These are phyloP conservation scores for Malachius bipustulatus DNA, from an alignment of 2,888 invertebrate species.

Conservation along the genomic window DNA sequence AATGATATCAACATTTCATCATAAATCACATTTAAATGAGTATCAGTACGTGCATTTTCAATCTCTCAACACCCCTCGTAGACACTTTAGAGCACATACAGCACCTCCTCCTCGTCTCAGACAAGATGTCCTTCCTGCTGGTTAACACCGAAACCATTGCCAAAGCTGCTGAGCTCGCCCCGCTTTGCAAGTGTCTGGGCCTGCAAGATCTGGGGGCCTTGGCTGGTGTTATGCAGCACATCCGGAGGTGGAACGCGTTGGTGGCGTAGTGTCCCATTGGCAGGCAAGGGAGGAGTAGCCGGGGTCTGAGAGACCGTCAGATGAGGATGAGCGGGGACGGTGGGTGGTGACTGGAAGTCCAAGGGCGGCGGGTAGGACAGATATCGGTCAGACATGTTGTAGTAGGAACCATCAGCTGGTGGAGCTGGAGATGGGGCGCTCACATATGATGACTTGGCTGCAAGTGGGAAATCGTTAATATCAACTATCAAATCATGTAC, in stretches of 20 bases:
- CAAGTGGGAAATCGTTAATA: constrained; percentile 15
- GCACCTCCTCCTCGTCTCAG: constrained; percentile 35
- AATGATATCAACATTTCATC: constrained; percentile 20
- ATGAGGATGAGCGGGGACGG: constrained; percentile 36
- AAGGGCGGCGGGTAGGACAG: constrained; percentile 67
- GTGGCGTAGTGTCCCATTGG: constrained; percentile 35
- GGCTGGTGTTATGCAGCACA: constrained; percentile 37
- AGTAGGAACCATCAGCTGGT: constrained; percentile 66
- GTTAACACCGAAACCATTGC: constrained; percentile 37
- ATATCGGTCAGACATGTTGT: constrained; percentile 72
- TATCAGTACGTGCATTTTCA: background rate
- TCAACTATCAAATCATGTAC: constrained; percentile 16
- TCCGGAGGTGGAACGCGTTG: constrained; percentile 35
- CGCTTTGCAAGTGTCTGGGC: constrained; percentile 36
- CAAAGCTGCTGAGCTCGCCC: constrained; percentile 36
- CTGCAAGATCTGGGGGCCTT: constrained; percentile 36
- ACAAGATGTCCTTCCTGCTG: constrained; percentile 40
- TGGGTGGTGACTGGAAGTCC: constrained; percentile 45
- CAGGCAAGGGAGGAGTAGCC: constrained; percentile 30
- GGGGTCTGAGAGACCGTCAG: constrained; percentile 39
- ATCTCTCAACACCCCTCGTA: background rate
- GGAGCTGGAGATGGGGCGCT: constrained; percentile 62
- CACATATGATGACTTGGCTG: constrained; percentile 50
- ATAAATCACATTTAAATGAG: constrained; percentile 5
- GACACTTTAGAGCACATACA: constrained; percentile 28